Evolutionary conservation across 2,113 vertebrate species (phyloP).

Genomic region (Peromyscus leucopus): DNA sequence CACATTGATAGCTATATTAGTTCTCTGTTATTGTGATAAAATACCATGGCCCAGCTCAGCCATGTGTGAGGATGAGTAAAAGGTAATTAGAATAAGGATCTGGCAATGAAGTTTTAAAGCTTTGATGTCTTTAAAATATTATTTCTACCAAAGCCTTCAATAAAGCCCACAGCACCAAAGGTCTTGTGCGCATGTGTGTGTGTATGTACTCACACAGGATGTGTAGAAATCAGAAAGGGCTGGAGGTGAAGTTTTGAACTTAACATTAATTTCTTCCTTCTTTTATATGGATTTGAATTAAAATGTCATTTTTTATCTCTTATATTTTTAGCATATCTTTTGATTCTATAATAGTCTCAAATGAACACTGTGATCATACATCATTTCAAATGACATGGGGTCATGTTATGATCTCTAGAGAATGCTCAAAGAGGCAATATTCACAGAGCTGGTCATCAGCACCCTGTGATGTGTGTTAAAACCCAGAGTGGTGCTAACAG

Average conservation of each 20-base stretch:
- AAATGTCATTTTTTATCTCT: constrained; percentile 25
- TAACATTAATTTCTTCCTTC: neutral
- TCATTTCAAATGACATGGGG: constrained; percentile 26
- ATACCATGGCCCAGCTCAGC: neutral
- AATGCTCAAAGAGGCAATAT: neutral
- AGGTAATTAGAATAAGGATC: neutral
- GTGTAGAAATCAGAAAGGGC: neutral
- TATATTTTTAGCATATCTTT: constrained; percentile 31
- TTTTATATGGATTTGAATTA: constrained; percentile 34
- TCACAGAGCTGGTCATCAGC: neutral
- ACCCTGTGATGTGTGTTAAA: neutral
- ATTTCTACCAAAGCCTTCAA: neutral
- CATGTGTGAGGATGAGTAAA: neutral
- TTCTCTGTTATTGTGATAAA: neutral
- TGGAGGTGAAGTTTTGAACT: constrained; percentile 43
- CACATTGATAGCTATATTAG: no score
- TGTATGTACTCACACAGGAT: neutral
- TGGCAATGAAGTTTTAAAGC: neutral
- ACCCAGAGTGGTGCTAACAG: constrained; percentile 39
- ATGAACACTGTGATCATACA: neutral
- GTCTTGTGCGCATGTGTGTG: neutral
- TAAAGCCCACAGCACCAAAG: neutral
- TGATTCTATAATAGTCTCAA: neutral
- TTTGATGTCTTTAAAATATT: neutral
- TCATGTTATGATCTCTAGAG: constrained; percentile 45